A percentile compares a stretch with the other conserved stretches of the same genome.
These are phyloP conservation scores for Cirrhinus mrigala DNA, from an alignment of 2,797 vertebrate species.

Conservation along the genomic window DNA sequence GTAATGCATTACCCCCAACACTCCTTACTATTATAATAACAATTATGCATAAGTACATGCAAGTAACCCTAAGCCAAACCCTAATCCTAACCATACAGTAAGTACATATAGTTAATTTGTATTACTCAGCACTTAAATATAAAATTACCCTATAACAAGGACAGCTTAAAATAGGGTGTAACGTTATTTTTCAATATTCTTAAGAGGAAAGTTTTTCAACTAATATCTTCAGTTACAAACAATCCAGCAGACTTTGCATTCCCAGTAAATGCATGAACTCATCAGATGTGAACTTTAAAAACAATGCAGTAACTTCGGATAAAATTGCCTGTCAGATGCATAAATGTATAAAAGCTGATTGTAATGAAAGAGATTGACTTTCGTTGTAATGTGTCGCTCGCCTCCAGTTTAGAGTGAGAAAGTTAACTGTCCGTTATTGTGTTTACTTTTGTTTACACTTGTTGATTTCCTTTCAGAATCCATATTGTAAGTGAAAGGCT, in stretches of 20 bases:
- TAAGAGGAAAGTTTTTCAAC: background rate
- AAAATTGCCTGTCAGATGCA: background rate
- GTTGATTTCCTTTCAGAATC: constrained; percentile 9
- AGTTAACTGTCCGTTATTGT: background rate
- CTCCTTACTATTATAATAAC: too few relatives aligned
- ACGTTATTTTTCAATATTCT: background rate
- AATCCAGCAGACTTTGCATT: background rate
- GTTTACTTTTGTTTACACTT: constrained; percentile 14
- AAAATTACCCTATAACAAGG: too few relatives aligned
- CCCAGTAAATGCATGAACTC: background rate
- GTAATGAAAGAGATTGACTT: background rate
- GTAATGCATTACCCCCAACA: too few relatives aligned
- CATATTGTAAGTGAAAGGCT: background rate
- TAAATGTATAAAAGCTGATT: background rate
- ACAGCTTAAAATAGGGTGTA: too few relatives aligned
- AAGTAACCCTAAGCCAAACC: too few relatives aligned
- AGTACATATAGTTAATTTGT: too few relatives aligned
- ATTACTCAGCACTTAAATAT: too few relatives aligned
- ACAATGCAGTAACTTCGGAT: background rate
- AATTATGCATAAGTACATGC: too few relatives aligned
- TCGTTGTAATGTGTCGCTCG: too few relatives aligned
- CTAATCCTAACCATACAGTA: too few relatives aligned
- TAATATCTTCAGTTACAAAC: background rate
- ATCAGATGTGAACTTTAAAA: background rate
- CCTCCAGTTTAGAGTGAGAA: background rate